Conservation (phyloP, 2,113 vertebrate species). For the Aramus guarauna region DNA sequence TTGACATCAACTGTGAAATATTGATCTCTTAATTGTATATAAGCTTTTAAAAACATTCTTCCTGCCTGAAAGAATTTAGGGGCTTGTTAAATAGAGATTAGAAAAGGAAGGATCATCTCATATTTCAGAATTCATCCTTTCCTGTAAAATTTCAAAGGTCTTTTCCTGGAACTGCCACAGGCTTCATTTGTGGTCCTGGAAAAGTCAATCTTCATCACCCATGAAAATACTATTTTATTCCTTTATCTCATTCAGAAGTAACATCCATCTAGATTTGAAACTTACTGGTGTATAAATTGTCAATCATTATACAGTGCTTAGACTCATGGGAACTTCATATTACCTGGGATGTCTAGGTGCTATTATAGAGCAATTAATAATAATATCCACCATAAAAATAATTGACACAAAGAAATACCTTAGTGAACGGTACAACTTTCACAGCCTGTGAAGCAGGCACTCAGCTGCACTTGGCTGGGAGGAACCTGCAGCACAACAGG, state of each 20-base stretch:
- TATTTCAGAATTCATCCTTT: neutral
- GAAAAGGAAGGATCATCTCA: neutral
- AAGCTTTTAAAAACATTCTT: neutral
- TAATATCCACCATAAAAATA: neutral
- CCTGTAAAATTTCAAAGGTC: neutral
- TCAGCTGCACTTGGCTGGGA: neutral
- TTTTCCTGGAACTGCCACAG: neutral
- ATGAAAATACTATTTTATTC: neutral
- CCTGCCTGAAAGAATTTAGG: neutral
- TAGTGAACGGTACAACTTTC: neutral
- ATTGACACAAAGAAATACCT: neutral
- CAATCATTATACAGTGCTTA: neutral
- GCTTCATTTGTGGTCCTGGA: neutral
- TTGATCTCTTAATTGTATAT: neutral
- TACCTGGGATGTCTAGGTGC: neutral
- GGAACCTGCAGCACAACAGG: neutral
- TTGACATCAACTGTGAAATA: neutral
- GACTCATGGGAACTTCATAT: neutral
- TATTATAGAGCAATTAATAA: neutral
- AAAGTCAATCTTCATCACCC: neutral
- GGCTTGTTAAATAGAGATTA: neutral
- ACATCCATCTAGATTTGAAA: neutral
- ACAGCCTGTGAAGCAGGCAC: neutral
- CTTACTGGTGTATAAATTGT: neutral
- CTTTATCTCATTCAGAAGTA: accelerated